A percentile compares a stretch with the other conserved stretches of the same genome.
phyloP scores from a whole-genome alignment of 2,797 vertebrate genomes.

The Nyctalus aviator region DNA sequence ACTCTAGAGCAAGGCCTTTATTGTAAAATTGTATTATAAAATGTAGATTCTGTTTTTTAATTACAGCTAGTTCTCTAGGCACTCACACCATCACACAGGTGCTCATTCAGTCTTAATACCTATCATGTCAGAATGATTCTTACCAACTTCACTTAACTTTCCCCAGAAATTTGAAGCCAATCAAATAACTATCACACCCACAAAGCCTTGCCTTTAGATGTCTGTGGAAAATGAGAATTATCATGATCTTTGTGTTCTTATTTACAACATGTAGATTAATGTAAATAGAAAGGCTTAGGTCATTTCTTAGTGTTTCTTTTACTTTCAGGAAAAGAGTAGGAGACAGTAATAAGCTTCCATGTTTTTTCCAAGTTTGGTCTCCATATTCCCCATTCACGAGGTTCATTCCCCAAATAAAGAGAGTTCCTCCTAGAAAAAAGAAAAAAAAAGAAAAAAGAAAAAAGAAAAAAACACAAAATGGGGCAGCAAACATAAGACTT shows the following conservation, averaged over 20 bases:
- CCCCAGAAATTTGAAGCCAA: constrained; percentile 12
- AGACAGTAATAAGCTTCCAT: background rate
- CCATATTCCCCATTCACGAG: background rate
- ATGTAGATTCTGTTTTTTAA: constrained; percentile 56
- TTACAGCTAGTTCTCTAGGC: constrained; percentile 25
- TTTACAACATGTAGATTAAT: background rate
- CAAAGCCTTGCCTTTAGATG: background rate
- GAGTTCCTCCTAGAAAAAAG: background rate
- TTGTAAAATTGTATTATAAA: constrained; percentile 61
- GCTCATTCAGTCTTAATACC: constrained; percentile 54
- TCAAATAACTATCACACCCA: constrained; percentile 46
- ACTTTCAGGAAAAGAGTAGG: background rate
- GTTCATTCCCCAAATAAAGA: background rate
- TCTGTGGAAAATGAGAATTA: constrained; percentile 19
- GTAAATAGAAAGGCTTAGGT: background rate
- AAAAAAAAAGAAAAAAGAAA: too few relatives aligned
- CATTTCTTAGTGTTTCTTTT: background rate
- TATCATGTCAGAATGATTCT: constrained; percentile 64
- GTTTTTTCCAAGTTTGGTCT: background rate
- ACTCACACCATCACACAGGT: background rate
- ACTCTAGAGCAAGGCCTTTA: constrained; percentile 16
- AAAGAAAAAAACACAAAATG: constrained; percentile 7
- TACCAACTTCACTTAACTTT: constrained; percentile 39
- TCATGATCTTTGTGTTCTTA: background rate
- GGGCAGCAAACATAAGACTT: background rate